Evolutionary conservation across 2,888 invertebrate species (phyloP).

Genomic region (Andricus quercusramuli): DNA sequence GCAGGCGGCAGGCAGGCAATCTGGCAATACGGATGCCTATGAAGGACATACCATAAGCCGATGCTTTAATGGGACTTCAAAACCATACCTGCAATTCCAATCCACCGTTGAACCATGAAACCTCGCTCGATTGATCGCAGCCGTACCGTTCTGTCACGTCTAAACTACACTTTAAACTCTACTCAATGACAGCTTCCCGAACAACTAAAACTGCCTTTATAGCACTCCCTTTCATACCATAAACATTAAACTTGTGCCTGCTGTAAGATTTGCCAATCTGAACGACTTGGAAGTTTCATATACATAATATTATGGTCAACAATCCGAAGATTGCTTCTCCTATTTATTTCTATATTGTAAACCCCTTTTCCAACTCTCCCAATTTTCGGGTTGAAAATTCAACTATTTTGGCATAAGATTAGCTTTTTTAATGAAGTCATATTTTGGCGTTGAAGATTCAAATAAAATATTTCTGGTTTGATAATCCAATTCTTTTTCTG

Average conservation of each 20-base stretch:
- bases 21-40: not conserved
- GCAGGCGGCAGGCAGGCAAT: not conserved
- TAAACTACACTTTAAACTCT: not conserved
- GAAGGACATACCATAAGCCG: not conserved
- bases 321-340: no score
- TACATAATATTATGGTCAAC: no score
- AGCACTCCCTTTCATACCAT: not conserved
- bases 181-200: not conserved
- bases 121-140: slow-evolving; percentile 8
- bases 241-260: slow-evolving; percentile 7
- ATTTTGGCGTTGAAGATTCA: no score
- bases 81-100: slow-evolving; percentile 21
- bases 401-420: no score
- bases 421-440: no score
- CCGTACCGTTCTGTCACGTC: not conserved
- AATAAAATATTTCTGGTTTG: no score
- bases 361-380: no score
- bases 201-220: not conserved
- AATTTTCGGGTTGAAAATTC: no score
- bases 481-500: no score
- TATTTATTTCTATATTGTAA: no score
- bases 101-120: not conserved
- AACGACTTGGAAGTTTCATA: not conserved
- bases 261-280: not conserved
- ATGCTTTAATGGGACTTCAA: slow-evolving; percentile 10